Evolutionary conservation across 2,888 invertebrate species (phyloP).

Genomic region (Gisinianus flammeolus): DNA sequence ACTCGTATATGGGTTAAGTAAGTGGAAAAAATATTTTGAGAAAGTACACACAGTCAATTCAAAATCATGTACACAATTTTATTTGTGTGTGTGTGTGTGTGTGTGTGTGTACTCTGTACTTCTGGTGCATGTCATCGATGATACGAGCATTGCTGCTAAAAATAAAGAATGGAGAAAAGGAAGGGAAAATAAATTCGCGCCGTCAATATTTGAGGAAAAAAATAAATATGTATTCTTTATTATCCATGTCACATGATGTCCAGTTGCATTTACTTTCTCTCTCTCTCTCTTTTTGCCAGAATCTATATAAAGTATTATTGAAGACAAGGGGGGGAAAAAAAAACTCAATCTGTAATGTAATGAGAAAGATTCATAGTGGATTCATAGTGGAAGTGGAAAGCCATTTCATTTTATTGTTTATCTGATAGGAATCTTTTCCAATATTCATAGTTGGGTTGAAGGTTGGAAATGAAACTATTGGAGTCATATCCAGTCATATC

Average conservation of each 20-base stretch:
- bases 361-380: conserved; percentile 11
- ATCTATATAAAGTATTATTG: too few relatives aligned
- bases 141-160: not conserved
- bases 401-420: conserved; percentile 23
- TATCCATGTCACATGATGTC: too few relatives aligned
- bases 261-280: too few relatives aligned
- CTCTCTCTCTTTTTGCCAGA: too few relatives aligned
- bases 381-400: too few relatives aligned
- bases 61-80: too few relatives aligned
- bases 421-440: conserved; percentile 16
- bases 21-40: not conserved
- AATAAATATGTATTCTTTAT: conserved; percentile 7
- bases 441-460: conserved; percentile 15
- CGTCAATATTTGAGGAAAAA: conserved; percentile 8
- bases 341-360: conserved; percentile 25
- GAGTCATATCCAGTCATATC: too few relatives aligned
- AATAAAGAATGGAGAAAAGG: conserved; percentile 10
- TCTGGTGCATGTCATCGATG: not conserved
- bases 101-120: too few relatives aligned
- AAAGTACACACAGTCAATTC: not conserved
- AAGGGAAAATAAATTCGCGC: conserved; percentile 13
- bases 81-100: too few relatives aligned
- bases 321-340: too few relatives aligned
- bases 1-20: conserved; percentile 9
- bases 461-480: not conserved